Evolutionary conservation across 2,113 vertebrate species (phyloP).

Genomic region (Caretta caretta): DNA sequence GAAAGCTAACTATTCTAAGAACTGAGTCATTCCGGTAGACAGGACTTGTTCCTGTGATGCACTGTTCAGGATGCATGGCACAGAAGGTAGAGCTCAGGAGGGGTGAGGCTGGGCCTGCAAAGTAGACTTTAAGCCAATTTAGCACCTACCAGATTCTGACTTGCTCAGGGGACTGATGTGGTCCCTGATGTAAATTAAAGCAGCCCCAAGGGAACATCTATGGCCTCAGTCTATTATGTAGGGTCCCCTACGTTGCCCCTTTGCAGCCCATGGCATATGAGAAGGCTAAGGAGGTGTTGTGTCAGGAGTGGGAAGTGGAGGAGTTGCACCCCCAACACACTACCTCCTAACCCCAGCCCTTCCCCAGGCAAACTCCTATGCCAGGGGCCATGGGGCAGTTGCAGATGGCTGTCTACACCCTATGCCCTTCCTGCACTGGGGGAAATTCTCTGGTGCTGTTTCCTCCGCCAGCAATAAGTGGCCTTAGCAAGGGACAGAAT

Average conservation of each 20-base stretch:
- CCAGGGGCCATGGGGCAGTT: neutral
- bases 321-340: neutral
- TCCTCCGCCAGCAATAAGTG: neutral
- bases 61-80: fast-evolving
- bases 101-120: fast-evolving
- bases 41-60: fast-evolving
- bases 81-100: neutral
- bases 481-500: neutral
- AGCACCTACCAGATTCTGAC: neutral
- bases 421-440: fast-evolving
- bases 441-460: neutral
- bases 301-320: neutral
- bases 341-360: fast-evolving
- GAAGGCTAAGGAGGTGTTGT: neutral
- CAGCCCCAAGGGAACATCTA: neutral
- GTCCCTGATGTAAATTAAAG: neutral
- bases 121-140: neutral
- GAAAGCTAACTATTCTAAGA: neutral
- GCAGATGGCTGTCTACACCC: neutral
- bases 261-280: neutral
- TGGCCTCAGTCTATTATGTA: neutral
- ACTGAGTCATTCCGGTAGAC: neutral
- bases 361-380: fast-evolving
- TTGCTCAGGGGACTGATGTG: fast-evolving
- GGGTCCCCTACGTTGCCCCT: neutral